These are phyloP conservation scores for Pyrochroa serraticornis DNA, from an alignment of 2,888 invertebrate genomes.

Conservation along the genomic window DNA sequence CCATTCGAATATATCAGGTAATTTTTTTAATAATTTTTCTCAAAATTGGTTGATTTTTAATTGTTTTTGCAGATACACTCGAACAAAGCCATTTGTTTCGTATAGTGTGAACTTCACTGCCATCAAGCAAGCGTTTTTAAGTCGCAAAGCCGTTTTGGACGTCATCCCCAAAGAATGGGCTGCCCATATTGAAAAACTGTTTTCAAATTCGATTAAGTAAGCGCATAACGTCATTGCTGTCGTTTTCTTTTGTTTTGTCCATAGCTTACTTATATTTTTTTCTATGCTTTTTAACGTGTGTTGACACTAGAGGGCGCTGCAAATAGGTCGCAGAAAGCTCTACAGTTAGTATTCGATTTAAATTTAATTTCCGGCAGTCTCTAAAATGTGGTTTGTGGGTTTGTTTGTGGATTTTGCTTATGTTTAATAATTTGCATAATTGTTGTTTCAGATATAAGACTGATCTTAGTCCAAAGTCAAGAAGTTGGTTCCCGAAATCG, in stretches of 20 bases:
- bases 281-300: slow-evolving; percentile 1
- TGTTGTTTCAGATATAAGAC: slow-evolving; percentile 14
- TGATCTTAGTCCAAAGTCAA: slow-evolving; percentile 18
- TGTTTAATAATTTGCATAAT: no score
- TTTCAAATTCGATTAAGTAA: slow-evolving; percentile 28
- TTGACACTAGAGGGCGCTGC: no score
- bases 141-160: slow-evolving; percentile 41
- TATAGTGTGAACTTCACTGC: slow-evolving; percentile 44
- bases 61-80: slow-evolving; percentile 45
- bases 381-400: no score
- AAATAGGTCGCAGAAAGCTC: no score
- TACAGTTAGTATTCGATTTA: no score
- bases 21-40: neutral
- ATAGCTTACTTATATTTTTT: slow-evolving; percentile 11
- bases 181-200: slow-evolving; percentile 38
- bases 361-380: no score
- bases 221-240: slow-evolving; percentile 1
- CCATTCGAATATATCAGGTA: slow-evolving; percentile 49
- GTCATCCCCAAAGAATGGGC: slow-evolving; percentile 39
- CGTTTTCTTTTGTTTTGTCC: slow-evolving; percentile 4
- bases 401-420: no score
- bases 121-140: slow-evolving; percentile 38
- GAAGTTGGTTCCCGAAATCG: slow-evolving; percentile 49
- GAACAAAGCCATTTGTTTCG: slow-evolving; percentile 43
- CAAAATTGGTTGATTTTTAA: neutral